Base-by-base conservation (phyloP, 2,113 vertebrate genomes). In the Nothobranchius kuhntae region DNA sequence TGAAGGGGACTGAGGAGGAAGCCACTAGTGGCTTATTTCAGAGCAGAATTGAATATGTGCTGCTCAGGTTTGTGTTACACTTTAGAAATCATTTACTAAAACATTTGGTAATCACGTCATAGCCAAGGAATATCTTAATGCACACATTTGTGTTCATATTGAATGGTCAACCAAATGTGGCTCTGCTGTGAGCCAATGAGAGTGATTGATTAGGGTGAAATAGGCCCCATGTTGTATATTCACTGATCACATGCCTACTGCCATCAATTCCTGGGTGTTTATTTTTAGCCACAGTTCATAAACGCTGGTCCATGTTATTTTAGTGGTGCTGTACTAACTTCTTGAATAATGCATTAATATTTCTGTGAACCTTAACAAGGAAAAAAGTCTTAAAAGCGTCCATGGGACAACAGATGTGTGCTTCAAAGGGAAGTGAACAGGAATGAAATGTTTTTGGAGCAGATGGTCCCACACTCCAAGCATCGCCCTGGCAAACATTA, bases 401-500 rank as follows among this genome's bases (percentile, higher is more conserved):
- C 0, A 44, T 24, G 35, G 50, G 63, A 42, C 48, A 58, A 58
- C 70, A 71, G 70, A 80, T 73, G 59, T 85, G 66, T 63, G 36
- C 21, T 53, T 75, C 30, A 52, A 1, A 74, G 72, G 64, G 42
- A 65, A 51, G 3, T 17, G 54, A 62, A 44, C 65, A 71, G 10
- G 45, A 68, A 67, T 58, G 51, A 60, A 75, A 53, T 72, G 53
- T 77, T 82, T 75, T 63, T 65, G 62, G 57, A 78, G 75, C 78
- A 81, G 84, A 83, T 85, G 82, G 72, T 61, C 68, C 51, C 53
- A 47, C 57, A 53, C 13, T 60, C 24, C 71, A 11, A 26, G 63
- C 68, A 40, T 15, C 11, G 17, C 51, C 63, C 66, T 57, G 38
- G 67, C 61, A 64, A 68, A 21, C 26, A 65, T 65, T 26, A 55